Evolutionary conservation across 2,797 vertebrate species (phyloP).

Genomic region (Pangasius larnaudii): DNA sequence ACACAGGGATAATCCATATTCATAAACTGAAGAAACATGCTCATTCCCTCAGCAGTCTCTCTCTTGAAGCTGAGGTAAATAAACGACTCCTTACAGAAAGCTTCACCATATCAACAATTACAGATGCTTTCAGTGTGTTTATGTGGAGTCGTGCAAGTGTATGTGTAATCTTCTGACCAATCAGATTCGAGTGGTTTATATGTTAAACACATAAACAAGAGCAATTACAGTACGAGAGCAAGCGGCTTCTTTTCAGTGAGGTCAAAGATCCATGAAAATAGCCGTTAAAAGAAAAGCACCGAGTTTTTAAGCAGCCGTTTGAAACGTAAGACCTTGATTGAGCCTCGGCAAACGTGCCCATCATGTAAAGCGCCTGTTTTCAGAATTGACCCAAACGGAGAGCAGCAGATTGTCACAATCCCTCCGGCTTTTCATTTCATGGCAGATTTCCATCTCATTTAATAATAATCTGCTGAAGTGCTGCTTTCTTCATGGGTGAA

Average conservation of each 20-base stretch:
- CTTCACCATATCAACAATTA: neutral
- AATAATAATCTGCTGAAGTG: conserved; percentile 34
- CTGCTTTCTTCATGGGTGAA: conserved; percentile 26
- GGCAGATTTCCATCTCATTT: conserved; percentile 37
- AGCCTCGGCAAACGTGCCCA: neutral
- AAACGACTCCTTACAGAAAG: neutral
- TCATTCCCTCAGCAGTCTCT: neutral
- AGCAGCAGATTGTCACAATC: conserved; percentile 18
- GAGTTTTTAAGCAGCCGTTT: neutral
- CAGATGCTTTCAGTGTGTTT: neutral
- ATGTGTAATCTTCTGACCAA: neutral
- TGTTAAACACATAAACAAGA: neutral
- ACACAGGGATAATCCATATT: neutral
- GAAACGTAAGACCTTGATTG: neutral
- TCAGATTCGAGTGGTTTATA: neutral
- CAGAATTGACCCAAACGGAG: neutral
- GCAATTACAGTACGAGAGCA: neutral
- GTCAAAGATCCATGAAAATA: neutral
- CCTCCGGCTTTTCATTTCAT: conserved; percentile 33
- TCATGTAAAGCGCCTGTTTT: conserved; percentile 1
- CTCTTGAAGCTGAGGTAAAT: neutral
- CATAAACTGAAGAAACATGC: neutral
- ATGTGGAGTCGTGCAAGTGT: neutral
- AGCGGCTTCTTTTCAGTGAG: neutral
- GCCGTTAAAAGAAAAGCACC: neutral